Percentiles rank a stretch among this genome's conserved stretches.
phyloP scores from a whole-genome alignment of 2,797 vertebrate genomes.

The Choloepus didactylus region DNA sequence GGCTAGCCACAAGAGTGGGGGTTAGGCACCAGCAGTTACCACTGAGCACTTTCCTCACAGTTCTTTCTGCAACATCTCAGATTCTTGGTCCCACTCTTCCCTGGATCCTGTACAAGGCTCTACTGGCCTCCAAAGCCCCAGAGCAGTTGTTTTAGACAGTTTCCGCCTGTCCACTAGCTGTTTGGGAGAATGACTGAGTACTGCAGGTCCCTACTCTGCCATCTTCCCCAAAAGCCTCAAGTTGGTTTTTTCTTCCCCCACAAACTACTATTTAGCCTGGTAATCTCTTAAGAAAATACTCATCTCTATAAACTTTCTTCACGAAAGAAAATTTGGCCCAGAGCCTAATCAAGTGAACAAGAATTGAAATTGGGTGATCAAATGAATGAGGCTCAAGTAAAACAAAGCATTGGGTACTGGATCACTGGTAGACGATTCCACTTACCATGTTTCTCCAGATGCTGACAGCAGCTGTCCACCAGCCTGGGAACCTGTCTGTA shows the following conservation, averaged over 20 bases:
- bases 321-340: neutral
- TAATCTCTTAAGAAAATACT: constrained; percentile 36
- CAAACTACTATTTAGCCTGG: neutral
- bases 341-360: neutral
- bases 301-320: constrained; percentile 24
- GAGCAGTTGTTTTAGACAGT: too few relatives aligned
- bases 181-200: too few relatives aligned
- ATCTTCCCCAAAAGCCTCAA: neutral
- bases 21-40: too few relatives aligned
- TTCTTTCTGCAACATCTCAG: too few relatives aligned
- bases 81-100: too few relatives aligned
- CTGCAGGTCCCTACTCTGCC: too few relatives aligned
- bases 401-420: neutral
- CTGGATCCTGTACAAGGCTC: too few relatives aligned
- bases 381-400: neutral
- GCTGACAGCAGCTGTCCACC: constrained; percentile 97
- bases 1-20: too few relatives aligned
- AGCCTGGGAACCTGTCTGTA: constrained; percentile 97
- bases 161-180: too few relatives aligned
- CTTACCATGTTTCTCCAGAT: constrained; percentile 97
- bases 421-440: constrained; percentile 53
- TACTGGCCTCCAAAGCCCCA: too few relatives aligned
- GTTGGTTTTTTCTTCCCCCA: neutral
- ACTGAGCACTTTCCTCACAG: too few relatives aligned
- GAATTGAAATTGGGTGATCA: neutral